A percentile compares a stretch with the other conserved stretches of the same genome.
Evolutionary conservation across 2,888 invertebrate species (phyloP).

Genomic region (Carpatolechia fugitivella): DNA sequence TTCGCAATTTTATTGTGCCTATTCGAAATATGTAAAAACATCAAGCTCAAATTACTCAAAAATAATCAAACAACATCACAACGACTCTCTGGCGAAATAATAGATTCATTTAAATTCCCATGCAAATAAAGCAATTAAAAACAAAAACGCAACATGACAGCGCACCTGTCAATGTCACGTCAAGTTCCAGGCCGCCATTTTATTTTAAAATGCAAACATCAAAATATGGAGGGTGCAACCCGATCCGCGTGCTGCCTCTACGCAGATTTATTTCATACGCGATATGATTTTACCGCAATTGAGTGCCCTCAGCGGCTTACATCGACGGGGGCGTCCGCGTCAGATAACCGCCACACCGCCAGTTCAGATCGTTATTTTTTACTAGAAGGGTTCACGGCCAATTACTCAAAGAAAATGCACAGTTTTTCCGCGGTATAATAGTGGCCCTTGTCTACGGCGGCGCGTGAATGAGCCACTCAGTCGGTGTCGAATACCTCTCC

Average conservation of each 20-base stretch:
- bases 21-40: no score
- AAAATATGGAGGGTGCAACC: conserved; percentile 66
- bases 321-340: conserved; percentile 29
- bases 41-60: no score
- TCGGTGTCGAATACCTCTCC: conserved; percentile 63
- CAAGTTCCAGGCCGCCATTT: conserved; percentile 65
- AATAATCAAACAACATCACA: no score
- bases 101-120: conserved; percentile 36
- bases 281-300: conserved; percentile 72
- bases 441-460: conserved; percentile 50
- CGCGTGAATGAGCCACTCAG: conserved; percentile 62
- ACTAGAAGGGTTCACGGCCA: conserved; percentile 51
- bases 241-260: conserved; percentile 53
- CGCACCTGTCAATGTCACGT: conserved; percentile 69
- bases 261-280: conserved; percentile 72
- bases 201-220: conserved; percentile 69
- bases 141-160: conserved; percentile 46
- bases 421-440: conserved; percentile 48
- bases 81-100: no score
- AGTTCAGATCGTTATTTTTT: conserved; percentile 36
- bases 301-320: conserved; percentile 44
- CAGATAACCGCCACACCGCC: conserved; percentile 40
- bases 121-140: conserved; percentile 42
- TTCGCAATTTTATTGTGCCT: no score
- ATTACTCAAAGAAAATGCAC: conserved; percentile 62